These are phyloP conservation scores for Neosalanx taihuensis DNA, from an alignment of 2,797 vertebrate species.

Conservation along the genomic window DNA sequence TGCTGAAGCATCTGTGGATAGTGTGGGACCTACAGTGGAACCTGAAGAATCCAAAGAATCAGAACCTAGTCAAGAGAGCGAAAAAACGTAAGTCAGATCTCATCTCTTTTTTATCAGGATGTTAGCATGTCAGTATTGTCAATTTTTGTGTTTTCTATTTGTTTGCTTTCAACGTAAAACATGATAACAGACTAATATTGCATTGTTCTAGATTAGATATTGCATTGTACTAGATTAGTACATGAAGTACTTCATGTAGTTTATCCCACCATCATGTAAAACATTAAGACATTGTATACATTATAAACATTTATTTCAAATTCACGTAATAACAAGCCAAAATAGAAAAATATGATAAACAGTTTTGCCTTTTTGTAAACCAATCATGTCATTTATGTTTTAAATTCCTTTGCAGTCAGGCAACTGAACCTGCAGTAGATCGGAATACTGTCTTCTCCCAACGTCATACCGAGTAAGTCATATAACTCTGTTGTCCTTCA, in stretches of 20 bases:
- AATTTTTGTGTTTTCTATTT: not conserved
- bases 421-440: slow-evolving; percentile 7
- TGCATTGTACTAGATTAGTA: no score
- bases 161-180: slow-evolving; percentile 32
- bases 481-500: slow-evolving; percentile 8
- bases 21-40: not conserved
- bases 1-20: slow-evolving; percentile 25
- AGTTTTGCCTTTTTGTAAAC: slow-evolving; percentile 5
- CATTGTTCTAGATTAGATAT: no score
- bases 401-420: slow-evolving; percentile 31
- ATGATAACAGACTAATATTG: not conserved
- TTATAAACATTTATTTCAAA: not conserved
- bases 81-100: slow-evolving; percentile 38
- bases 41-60: slow-evolving; percentile 11
- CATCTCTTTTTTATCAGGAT: not conserved
- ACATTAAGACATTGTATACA: no score
- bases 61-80: slow-evolving; percentile 15
- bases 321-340: not conserved
- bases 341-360: not conserved
- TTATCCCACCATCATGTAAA: not conserved
- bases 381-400: not conserved
- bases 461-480: slow-evolving; percentile 15
- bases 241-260: not conserved
- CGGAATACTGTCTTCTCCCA: not conserved
- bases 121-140: not conserved